Conservation (phyloP, 2,888 invertebrate species). For the Drosophila nigritarsus region DNA sequence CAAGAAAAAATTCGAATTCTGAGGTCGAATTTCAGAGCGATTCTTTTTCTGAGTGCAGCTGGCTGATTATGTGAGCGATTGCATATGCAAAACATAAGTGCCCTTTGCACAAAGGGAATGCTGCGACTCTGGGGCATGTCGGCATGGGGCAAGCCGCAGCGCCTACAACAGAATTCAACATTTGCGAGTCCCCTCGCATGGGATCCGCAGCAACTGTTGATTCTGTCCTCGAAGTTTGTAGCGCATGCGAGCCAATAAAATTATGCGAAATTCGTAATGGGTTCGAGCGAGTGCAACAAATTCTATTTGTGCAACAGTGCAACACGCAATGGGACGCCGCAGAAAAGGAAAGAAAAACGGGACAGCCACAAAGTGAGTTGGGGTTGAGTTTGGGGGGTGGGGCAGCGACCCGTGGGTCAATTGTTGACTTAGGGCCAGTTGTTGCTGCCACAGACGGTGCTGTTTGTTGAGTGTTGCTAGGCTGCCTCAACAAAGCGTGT, state of each 20-base stretch:
- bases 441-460: conserved; percentile 2
- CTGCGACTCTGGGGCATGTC: conserved; percentile 5
- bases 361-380: background rate
- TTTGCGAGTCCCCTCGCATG: conserved; percentile 21
- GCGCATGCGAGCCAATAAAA: conserved; percentile 67
- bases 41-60: background rate
- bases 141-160: conserved; percentile 48
- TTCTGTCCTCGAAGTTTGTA: conserved; percentile 42
- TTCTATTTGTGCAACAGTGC: conserved; percentile 64
- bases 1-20: background rate
- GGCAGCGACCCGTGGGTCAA: conserved; percentile 64
- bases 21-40: background rate
- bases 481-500: background rate
- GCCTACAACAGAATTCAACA: conserved; percentile 54
- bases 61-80: conserved; percentile 76
- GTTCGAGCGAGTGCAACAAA: conserved; percentile 72
- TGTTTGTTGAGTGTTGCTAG: background rate
- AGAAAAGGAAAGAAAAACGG: background rate
- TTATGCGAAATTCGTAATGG: conserved; percentile 74
- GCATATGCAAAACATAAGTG: conserved; percentile 78
- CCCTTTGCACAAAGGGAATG: conserved; percentile 35
- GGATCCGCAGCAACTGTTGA: conserved; percentile 58
- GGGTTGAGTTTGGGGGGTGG: background rate
- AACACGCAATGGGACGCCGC: conserved; percentile 9
- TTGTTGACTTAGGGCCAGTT: conserved; percentile 51